Evolutionary conservation across 2,888 invertebrate species (phyloP).

Genomic region (Heliothis peltigera): DNA sequence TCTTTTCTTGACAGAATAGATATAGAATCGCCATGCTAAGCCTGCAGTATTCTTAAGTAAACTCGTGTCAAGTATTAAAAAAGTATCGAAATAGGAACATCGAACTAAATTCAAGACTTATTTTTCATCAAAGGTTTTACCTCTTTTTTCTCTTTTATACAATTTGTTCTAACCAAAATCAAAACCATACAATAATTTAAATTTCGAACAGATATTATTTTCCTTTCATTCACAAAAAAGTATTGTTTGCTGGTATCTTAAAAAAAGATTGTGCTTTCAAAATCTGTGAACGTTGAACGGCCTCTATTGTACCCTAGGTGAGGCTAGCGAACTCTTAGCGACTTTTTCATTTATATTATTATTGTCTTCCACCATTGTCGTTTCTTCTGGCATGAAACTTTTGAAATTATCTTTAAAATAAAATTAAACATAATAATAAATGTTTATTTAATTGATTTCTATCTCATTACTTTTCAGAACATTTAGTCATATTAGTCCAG

Average conservation of each 20-base stretch:
- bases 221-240: not conserved
- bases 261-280: no score
- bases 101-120: no score
- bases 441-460: not conserved
- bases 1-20: no score
- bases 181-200: slow-evolving; percentile 15
- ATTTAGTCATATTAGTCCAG: no score
- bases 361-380: slow-evolving; percentile 21
- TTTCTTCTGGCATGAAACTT: slow-evolving; percentile 19
- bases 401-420: slow-evolving; percentile 11
- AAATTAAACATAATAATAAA: not conserved
- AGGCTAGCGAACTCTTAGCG: slow-evolving; percentile 22
- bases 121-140: no score
- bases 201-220: slow-evolving; percentile 22
- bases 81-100: no score
- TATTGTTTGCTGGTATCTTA: slow-evolving; percentile 1
- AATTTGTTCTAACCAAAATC: not conserved
- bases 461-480: not conserved
- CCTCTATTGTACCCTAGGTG: slow-evolving; percentile 18
- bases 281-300: slow-evolving; percentile 19
- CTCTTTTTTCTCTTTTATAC: no score
- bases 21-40: no score
- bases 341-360: slow-evolving; percentile 30
- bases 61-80: not conserved
- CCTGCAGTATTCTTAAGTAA: not conserved